Conservation (phyloP, 1,140 invertebrate genomes). For the Ridgeia piscesae region DNA sequence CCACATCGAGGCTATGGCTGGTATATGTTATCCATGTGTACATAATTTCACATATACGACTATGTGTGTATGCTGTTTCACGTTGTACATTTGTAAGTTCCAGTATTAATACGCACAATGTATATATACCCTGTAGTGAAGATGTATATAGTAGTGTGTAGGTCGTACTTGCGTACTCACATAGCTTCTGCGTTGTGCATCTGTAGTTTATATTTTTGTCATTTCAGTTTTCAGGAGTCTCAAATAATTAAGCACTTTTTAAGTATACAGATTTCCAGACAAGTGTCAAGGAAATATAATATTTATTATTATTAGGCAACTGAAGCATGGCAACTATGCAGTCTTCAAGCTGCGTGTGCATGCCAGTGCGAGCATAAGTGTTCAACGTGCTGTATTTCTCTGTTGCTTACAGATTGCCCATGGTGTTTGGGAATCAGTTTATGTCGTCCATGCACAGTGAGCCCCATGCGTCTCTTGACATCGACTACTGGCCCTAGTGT, state of each 20-base stretch:
- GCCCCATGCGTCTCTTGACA: neutral
- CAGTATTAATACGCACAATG: neutral
- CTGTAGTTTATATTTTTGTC: neutral
- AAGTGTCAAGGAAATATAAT: neutral
- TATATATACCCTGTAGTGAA: neutral
- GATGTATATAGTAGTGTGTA: neutral
- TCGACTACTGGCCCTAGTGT: neutral
- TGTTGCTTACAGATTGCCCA: neutral
- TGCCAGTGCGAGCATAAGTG: neutral
- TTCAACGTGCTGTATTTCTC: neutral
- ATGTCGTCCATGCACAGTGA: neutral
- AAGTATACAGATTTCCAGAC: neutral
- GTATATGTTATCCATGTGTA: no score
- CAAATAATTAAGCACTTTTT: neutral
- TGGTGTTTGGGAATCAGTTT: neutral
- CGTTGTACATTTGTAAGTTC: neutral
- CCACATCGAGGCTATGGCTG: no score
- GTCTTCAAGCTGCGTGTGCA: neutral
- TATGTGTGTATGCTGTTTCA: neutral
- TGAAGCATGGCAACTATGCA: neutral
- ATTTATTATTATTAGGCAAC: neutral
- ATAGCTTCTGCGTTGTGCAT: neutral
- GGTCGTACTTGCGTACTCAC: neutral
- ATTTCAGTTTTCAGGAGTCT: neutral
- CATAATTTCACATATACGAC: no score